Conservation (phyloP, 2,888 invertebrate species). For the Pecten maximus region DNA sequence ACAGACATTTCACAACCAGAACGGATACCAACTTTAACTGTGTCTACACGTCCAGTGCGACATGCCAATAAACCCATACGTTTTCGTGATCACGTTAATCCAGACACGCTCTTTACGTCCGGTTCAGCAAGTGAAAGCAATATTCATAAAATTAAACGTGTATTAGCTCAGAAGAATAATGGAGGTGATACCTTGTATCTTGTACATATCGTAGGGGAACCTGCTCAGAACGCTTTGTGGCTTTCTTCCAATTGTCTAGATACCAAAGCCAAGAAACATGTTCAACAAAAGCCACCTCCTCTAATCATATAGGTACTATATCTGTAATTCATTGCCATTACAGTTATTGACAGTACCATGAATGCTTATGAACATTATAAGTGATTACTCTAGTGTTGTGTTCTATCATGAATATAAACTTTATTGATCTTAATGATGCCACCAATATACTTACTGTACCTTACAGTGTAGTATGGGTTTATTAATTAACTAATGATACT, state of each 20-base stretch:
- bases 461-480: too few relatives aligned
- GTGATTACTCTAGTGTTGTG: too few relatives aligned
- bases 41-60: neutral
- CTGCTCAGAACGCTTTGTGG: constrained; percentile 31
- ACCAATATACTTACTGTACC: too few relatives aligned
- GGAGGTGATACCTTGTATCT: constrained; percentile 24
- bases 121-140: neutral
- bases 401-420: too few relatives aligned
- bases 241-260: neutral
- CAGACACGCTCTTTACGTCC: neutral
- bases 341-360: too few relatives aligned
- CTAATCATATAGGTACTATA: neutral
- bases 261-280: neutral
- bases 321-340: too few relatives aligned
- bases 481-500: too few relatives aligned
- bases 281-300: neutral
- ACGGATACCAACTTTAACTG: neutral
- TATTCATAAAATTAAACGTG: constrained; percentile 31
- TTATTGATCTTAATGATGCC: too few relatives aligned
- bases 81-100: neutral
- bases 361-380: too few relatives aligned
- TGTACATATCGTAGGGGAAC: constrained; percentile 38
- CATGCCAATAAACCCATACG: neutral
- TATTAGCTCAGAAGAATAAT: neutral
- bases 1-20: neutral